A percentile compares a stretch with the other conserved stretches of the same genome.
Evolutionary conservation across 2,113 vertebrate species (phyloP).

Genomic region (Illadopsis cleaveri): DNA sequence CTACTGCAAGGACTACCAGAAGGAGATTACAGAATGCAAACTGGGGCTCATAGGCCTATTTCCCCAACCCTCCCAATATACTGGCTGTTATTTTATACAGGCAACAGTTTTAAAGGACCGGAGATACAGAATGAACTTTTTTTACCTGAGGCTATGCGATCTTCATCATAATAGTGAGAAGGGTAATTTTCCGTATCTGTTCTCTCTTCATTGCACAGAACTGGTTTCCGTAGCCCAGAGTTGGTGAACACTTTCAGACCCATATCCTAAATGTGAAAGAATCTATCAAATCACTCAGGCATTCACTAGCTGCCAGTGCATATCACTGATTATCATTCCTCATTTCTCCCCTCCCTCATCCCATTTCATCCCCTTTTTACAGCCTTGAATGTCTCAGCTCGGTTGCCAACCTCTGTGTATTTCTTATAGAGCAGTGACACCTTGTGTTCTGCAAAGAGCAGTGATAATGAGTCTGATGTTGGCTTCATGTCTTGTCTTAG

Average conservation of each 20-base stretch:
- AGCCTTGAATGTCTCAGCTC: neutral
- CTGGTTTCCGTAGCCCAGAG: conserved; percentile 60
- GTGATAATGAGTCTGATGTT: neutral
- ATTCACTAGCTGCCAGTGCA: neutral
- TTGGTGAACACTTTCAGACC: conserved; percentile 80
- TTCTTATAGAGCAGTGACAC: neutral
- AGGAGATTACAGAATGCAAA: neutral
- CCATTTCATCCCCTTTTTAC: neutral
- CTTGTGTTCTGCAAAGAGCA: neutral
- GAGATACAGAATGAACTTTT: neutral
- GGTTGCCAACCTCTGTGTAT: neutral
- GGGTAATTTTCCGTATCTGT: neutral
- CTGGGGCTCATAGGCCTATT: neutral
- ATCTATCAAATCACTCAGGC: neutral
- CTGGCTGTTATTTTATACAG: neutral
- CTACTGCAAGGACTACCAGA: neutral
- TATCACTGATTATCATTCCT: neutral
- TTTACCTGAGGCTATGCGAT: neutral
- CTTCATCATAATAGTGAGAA: rapidly evolving
- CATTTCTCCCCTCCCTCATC: neutral
- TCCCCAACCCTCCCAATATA: rapidly evolving
- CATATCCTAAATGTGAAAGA: conserved; percentile 69
- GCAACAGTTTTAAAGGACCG: neutral
- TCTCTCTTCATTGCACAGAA: conserved; percentile 42
- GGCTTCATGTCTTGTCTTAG: neutral